A percentile compares a stretch with the other conserved stretches of the same genome.
These are phyloP conservation scores for Myrmecobius fasciatus DNA, from an alignment of 2,113 vertebrate genomes.

Conservation along the genomic window DNA sequence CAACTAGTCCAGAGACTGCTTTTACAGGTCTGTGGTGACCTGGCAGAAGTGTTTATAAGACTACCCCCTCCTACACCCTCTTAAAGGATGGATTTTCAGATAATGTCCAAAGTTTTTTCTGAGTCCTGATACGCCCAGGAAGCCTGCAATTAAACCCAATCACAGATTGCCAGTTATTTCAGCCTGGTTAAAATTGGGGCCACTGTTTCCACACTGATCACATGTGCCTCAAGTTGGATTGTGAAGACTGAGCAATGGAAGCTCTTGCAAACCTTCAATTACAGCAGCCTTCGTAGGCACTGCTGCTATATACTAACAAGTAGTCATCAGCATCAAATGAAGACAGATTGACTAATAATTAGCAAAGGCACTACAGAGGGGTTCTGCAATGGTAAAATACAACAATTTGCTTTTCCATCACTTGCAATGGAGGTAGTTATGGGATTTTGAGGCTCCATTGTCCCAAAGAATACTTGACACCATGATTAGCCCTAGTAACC, in stretches of 20 bases:
- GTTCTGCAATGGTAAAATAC: conserved; percentile 76
- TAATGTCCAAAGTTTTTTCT: conserved; percentile 61
- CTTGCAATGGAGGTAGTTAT: conserved; percentile 61
- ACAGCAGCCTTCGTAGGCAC: conserved; percentile 61
- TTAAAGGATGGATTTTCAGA: conserved; percentile 62
- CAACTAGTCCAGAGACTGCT: conserved; percentile 40
- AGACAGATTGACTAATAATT: conserved; percentile 78
- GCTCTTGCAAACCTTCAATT: conserved; percentile 74
- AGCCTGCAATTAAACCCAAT: conserved; percentile 72
- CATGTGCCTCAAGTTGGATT: conserved; percentile 70
- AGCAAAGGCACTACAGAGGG: conserved; percentile 68
- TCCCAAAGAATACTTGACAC: conserved; percentile 67
- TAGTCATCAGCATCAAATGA: conserved; percentile 66
- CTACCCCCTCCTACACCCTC: neutral
- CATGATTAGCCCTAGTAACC: conserved; percentile 74
- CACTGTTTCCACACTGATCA: conserved; percentile 39
- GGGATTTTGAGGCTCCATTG: conserved; percentile 65
- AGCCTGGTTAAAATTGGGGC: conserved; percentile 68
- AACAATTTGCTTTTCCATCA: conserved; percentile 76
- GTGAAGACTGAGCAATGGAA: conserved; percentile 51
- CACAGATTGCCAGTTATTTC: conserved; percentile 77
- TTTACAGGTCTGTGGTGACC: conserved; percentile 56
- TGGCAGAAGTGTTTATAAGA: conserved; percentile 22
- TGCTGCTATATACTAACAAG: conserved; percentile 65
- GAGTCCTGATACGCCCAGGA: conserved; percentile 65